Evolutionary conservation across 2,113 vertebrate species (phyloP).

Genomic region (Podarcis muralis): DNA sequence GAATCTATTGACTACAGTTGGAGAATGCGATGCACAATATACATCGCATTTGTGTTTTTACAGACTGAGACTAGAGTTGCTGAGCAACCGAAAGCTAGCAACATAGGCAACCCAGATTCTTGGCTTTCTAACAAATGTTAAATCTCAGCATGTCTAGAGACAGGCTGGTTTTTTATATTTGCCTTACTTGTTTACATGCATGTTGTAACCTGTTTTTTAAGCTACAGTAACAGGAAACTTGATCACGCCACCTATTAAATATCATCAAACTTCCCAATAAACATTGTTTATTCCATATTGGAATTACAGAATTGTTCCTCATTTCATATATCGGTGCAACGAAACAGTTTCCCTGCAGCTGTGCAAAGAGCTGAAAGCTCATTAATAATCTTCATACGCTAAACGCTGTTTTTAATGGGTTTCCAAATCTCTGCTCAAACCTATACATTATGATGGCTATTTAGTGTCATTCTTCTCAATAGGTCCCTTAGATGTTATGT

Average conservation of each 20-base stretch:
- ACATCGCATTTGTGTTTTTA: not conserved
- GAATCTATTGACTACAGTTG: not conserved
- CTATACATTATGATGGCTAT: not conserved
- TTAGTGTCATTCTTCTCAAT: not conserved
- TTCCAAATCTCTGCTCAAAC: not conserved
- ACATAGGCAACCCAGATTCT: not conserved
- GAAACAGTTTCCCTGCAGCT: not conserved
- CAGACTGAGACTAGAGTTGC: not conserved
- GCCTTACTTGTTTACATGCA: not conserved
- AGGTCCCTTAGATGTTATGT: not conserved
- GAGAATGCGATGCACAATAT: not conserved
- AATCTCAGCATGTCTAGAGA: not conserved
- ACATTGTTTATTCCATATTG: not conserved
- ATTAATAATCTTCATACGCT: not conserved
- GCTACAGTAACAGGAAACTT: not conserved
- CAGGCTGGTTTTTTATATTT: not conserved
- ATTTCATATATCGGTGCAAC: not conserved
- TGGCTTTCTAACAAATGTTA: not conserved
- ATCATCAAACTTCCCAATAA: not conserved
- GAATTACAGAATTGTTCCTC: not conserved
- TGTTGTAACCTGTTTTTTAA: not conserved
- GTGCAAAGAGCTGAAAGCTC: not conserved
- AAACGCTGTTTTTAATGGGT: too few relatives aligned
- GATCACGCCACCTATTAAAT: not conserved
- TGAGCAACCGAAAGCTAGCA: not conserved